Evolutionary conservation across 2,888 invertebrate species (phyloP), one percentile per base, ranked within the genome.

Genomic region (Drosophila neonasuta): DNA sequence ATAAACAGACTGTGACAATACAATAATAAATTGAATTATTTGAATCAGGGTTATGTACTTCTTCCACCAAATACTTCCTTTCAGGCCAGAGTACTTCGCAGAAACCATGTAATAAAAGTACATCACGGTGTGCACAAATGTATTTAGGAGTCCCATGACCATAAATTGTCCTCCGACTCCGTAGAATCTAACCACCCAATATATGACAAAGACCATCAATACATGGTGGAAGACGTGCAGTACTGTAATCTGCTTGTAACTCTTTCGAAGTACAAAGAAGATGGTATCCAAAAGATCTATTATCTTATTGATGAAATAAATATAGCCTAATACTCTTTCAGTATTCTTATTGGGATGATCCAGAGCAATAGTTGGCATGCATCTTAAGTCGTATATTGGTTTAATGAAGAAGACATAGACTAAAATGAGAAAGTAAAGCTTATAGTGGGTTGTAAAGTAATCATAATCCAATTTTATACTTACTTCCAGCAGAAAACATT

Each of bases 241-340:
- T 1, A 55, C 44, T 1, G 65, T 61, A 13, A 66, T 55, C 20
- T 66, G 65, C 7, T 66, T 61, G 29, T 61, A 50, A 9, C 42
- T 65, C 55, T 65, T 65, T 11, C 65, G 60, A 0, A 65, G 54
- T n/a, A 65, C 55, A 39, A 65, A 54, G 17, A 65, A 65, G 1
- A 65, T 13, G 1, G 65, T 65, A 39, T 65, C 65, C 48, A 55
- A 15, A 4, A 66, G 61, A 30, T 66, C 65, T 0, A 55, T 15
- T 15, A 66, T 39, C 41, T 66, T 66, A 7, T 66, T 66, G 44
- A 66, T 17, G 17, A 29, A 61, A 6, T 55, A 66, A 0, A 15
- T 1, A 45, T 55, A 66, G 0, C 24, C 6, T 7, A 46, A 1
- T 0, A 20, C 1, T 1, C 61, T 44, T 41, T 66, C 65, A 1